These are phyloP conservation scores for Microtus richardsoni DNA, from an alignment of 2,113 vertebrate species.

Conservation along the genomic window DNA sequence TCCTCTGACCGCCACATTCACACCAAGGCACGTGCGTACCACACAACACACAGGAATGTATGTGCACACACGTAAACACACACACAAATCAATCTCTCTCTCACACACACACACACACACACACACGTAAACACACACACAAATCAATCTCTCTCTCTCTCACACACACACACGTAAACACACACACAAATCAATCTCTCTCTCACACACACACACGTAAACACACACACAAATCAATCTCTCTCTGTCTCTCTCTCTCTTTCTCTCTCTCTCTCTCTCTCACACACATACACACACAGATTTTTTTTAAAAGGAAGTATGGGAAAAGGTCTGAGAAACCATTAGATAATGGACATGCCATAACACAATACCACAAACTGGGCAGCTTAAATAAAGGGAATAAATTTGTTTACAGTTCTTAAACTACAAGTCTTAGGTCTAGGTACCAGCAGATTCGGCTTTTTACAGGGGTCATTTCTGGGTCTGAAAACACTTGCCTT, in stretches of 20 bases:
- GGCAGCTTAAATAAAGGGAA: neutral
- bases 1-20: neutral
- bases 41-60: neutral
- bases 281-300: neutral
- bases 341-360: neutral
- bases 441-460: neutral
- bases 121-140: neutral
- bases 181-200: neutral
- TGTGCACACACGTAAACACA: no score
- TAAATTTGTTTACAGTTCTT: neutral
- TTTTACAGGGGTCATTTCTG: neutral
- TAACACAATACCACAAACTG: neutral
- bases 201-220: neutral
- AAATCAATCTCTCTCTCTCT: neutral
- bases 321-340: slow-evolving; percentile 9
- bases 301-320: neutral
- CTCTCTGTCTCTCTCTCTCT: no score
- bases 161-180: neutral
- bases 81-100: neutral
- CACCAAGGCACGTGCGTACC: neutral
- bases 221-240: neutral
- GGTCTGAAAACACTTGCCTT: neutral
- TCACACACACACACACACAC: neutral
- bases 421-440: neutral
- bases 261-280: no score